Evolutionary conservation across 2,797 vertebrate genomes (phyloP).

Genomic region (Microctenopoma steveboyesi): DNA sequence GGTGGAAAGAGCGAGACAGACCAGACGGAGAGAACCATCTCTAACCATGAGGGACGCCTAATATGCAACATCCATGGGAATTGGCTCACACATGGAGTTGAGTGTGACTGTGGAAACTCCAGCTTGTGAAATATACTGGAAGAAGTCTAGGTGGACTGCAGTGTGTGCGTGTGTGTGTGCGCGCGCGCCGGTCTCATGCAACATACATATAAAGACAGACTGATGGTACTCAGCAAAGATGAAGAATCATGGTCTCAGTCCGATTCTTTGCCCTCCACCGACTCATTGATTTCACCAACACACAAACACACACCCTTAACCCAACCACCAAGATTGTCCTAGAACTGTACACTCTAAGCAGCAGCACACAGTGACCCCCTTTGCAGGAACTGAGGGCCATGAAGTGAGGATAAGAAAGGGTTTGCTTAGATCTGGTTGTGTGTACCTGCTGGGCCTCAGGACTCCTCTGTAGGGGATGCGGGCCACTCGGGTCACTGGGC

Average conservation of each 20-base stretch:
- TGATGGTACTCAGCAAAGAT: conserved; percentile 33
- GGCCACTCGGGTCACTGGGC: conserved; percentile 96
- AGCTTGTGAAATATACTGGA: conserved; percentile 60
- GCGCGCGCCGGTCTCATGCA: conserved; percentile 41
- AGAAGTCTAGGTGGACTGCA: conserved; percentile 30
- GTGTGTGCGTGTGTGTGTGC: conserved; percentile 18
- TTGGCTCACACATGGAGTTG: conserved; percentile 48
- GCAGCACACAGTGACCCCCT: conserved; percentile 59
- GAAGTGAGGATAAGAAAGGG: conserved; percentile 63
- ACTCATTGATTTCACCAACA: conserved; percentile 34
- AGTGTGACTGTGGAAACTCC: conserved; percentile 61
- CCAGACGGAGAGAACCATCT: conserved; percentile 24
- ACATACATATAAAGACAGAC: conserved; percentile 26
- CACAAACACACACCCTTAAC: conserved; percentile 3
- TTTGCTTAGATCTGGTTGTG: conserved; percentile 73
- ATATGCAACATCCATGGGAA: conserved; percentile 50
- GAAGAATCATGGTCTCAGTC: conserved; percentile 36
- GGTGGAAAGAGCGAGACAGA: conserved; percentile 26
- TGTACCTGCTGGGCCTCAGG: conserved; percentile 98
- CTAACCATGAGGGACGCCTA: conserved; percentile 30
- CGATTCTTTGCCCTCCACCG: conserved; percentile 32
- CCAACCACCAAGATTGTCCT: conserved; percentile 21
- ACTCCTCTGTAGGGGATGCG: conserved; percentile 97
- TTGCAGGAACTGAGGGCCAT: conserved; percentile 50
- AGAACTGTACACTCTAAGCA: conserved; percentile 47